A percentile compares a stretch with the other conserved stretches of the same genome.
Evolutionary conservation across 1,140 invertebrate species (phyloP).

Genomic region (Lepidotrigona ventralis): DNA sequence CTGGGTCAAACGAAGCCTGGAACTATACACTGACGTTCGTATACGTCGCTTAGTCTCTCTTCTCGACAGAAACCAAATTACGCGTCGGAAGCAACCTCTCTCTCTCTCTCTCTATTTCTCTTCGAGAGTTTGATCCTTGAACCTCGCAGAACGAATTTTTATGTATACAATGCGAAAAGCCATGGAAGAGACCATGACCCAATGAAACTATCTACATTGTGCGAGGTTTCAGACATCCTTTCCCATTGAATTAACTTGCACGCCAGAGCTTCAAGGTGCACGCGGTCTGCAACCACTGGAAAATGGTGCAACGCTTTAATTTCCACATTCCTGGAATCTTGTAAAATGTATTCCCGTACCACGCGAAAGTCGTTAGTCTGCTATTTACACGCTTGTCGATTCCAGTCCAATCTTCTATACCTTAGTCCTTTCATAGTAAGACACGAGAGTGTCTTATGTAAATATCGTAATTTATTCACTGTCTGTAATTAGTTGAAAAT

Average conservation of each 20-base stretch:
- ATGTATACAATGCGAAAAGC: neutral
- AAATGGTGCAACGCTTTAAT: constrained; percentile 22
- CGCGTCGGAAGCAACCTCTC: constrained; percentile 29
- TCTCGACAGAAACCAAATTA: constrained; percentile 44
- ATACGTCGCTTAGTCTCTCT: constrained; percentile 34
- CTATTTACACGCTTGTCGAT: neutral
- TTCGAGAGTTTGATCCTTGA: constrained; percentile 6
- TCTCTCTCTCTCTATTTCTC: no score
- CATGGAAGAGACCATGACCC: neutral
- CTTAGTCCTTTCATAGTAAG: no score
- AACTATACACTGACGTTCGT: constrained; percentile 29
- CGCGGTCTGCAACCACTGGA: constrained; percentile 14
- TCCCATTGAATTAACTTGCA: constrained; percentile 8
- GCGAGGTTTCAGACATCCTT: constrained; percentile 14
- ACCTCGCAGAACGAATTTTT: neutral
- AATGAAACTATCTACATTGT: neutral
- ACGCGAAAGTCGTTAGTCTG: no score
- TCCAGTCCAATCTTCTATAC: neutral
- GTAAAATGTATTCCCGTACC: neutral
- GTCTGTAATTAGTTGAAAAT: no score
- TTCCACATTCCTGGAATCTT: neutral
- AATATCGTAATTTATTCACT: no score
- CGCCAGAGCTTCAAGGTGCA: neutral
- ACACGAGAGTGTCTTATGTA: no score
- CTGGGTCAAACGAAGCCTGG: constrained; percentile 50